Evolutionary conservation across 2,113 vertebrate species (phyloP).

Genomic region (Sula dactylatra): DNA sequence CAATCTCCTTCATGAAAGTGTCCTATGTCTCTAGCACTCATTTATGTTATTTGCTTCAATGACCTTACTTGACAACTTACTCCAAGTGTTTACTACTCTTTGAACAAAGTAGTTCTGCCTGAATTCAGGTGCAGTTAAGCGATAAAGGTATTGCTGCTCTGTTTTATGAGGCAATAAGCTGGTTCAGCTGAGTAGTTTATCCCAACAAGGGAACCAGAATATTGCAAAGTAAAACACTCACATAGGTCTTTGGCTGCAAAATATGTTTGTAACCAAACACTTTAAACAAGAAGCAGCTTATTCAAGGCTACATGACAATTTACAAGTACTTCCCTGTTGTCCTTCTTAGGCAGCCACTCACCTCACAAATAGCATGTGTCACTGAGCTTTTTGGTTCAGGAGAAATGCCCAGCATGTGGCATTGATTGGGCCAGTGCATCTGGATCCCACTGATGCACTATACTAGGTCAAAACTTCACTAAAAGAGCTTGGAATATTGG

Average conservation of each 20-base stretch:
- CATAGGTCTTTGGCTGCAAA: slow-evolving; percentile 50
- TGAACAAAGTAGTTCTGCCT: slow-evolving; percentile 64
- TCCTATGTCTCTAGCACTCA: not conserved
- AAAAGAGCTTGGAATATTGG: not conserved
- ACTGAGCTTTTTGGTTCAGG: not conserved
- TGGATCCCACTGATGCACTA: not conserved
- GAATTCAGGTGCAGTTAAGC: slow-evolving; percentile 70
- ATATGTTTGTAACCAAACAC: slow-evolving; percentile 45
- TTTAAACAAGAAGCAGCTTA: slow-evolving; percentile 56
- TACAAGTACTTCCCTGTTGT: not conserved
- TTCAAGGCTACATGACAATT: slow-evolving; percentile 24
- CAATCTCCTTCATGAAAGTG: slow-evolving; percentile 35
- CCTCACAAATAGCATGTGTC: not conserved
- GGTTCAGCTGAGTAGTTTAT: slow-evolving; percentile 60
- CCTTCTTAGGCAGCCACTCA: not conserved
- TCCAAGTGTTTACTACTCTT: slow-evolving; percentile 66
- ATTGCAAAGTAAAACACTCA: slow-evolving; percentile 53
- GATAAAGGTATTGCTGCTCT: slow-evolving; percentile 62
- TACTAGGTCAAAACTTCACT: not conserved
- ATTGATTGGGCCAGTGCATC: not conserved
- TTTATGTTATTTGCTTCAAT: slow-evolving; percentile 57
- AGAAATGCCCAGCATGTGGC: not conserved
- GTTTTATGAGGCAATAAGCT: slow-evolving; percentile 69
- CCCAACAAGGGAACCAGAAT: slow-evolving; percentile 45
- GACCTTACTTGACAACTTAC: slow-evolving; percentile 63